These are phyloP conservation scores for Morbakka virulenta DNA, from an alignment of 30 jellyfish, hydroid and myxozoan genomes.

Conservation along the genomic window DNA sequence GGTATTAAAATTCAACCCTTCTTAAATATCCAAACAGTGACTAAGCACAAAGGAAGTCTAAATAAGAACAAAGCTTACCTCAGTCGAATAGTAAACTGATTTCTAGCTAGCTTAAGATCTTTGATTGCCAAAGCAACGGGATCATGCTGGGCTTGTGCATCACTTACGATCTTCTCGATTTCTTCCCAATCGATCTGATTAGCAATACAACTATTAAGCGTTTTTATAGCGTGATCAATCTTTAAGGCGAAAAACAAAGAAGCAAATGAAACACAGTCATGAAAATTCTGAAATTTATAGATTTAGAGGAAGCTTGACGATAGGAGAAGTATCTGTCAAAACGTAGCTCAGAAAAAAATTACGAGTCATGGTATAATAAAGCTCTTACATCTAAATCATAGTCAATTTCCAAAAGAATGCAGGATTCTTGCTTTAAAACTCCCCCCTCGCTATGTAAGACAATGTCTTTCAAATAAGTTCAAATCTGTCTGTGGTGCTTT, in stretches of 20 bases:
- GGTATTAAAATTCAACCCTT: not conserved
- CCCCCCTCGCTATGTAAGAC: no score
- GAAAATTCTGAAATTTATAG: no score
- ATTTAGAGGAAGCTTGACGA: no score
- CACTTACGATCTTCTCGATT: constrained; percentile 71
- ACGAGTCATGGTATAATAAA: no score
- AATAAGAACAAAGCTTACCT: constrained; percentile 27
- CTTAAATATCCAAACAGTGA: no score
- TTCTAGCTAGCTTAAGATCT: constrained; percentile 62
- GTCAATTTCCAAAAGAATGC: no score
- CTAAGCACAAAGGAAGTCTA: not conserved
- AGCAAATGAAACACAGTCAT: no score
- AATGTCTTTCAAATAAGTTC: no score
- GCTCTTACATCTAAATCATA: no score
- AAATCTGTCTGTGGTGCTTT: not conserved
- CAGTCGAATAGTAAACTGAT: constrained; percentile 72
- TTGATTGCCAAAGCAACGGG: constrained; percentile 83
- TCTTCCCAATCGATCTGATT: constrained; percentile 97
- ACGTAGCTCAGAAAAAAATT: no score
- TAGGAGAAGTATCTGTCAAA: not conserved
- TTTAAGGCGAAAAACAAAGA: constrained; percentile 18
- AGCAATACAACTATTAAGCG: constrained; percentile 93
- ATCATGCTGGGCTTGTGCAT: constrained; percentile 87
- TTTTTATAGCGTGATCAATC: constrained; percentile 96
- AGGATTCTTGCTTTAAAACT: no score